Conservation (phyloP, 2,888 invertebrate genomes). For the Ennomos erosarius region DNA sequence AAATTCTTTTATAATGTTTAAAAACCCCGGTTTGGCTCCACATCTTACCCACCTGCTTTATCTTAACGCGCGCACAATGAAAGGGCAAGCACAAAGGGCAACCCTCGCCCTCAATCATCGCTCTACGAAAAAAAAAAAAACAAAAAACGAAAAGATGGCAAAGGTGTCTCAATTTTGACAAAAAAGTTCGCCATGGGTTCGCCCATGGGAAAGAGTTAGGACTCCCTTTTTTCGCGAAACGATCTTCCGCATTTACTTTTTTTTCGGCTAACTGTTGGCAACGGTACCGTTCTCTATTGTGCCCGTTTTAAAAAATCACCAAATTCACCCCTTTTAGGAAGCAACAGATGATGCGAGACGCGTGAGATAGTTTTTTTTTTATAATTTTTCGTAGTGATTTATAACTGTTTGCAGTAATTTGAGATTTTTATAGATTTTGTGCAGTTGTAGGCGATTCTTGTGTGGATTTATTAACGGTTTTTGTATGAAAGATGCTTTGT, state of each 20-base stretch:
- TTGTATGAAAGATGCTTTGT: conserved; percentile 48
- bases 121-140: conserved; percentile 59
- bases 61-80: conserved; percentile 64
- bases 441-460: conserved; percentile 64
- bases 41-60: conserved; percentile 81
- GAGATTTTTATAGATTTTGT: conserved; percentile 77
- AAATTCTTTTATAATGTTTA: too few relatives aligned
- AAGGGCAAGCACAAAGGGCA: conserved; percentile 62
- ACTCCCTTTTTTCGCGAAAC: conserved; percentile 64
- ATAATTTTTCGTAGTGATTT: conserved; percentile 69
- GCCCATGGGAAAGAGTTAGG: conserved; percentile 85
- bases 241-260: conserved; percentile 75
- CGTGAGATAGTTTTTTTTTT: conserved; percentile 80
- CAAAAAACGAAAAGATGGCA: conserved; percentile 81
- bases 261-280: conserved; percentile 70
- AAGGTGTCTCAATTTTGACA: conserved; percentile 82
- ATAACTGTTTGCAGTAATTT: conserved; percentile 84
- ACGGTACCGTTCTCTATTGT: conserved; percentile 72
- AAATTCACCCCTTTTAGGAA: conserved; percentile 81
- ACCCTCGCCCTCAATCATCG: conserved; percentile 67
- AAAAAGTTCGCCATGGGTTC: conserved; percentile 81
- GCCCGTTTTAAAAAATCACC: conserved; percentile 53
- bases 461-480: conserved; percentile 73
- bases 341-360: conserved; percentile 68
- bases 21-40: not conserved